Evolutionary conservation across 2,888 invertebrate genomes (phyloP), one percentile per base, ranked within the genome.

Genomic region (Drosophila mettleri): DNA sequence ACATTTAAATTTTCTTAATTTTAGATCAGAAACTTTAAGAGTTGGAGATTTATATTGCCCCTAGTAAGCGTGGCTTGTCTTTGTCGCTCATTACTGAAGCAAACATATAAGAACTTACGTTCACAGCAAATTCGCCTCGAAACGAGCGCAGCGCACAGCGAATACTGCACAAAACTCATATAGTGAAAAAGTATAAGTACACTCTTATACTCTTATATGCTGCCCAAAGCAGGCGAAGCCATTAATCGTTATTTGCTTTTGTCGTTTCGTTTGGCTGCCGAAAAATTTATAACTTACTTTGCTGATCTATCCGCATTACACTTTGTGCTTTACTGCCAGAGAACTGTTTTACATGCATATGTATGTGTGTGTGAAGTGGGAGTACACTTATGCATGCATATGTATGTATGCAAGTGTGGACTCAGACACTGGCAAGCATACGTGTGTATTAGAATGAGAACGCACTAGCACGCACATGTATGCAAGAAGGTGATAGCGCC

Each of bases 241-340:
- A 45, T 45, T 45, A 43, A 43, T 9, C 27, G 5, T 45, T 27
- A 16, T 16, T 41, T 24, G 24, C 24, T 43, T 43, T 43, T 43
- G 24, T 24, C 43, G n/a, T 1, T 43, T 24, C 43, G n/a, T n/a
- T 2, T 8, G 4, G 20, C 39, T 39, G 39, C 39, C 39, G 12
- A 39, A 39, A 41, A 22, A 41, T 41, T 41, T 22, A 6, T 20
- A 18, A 14, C 41, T 41, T 1, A 3, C 22, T 27, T 43, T 9
- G 27, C 16, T 45, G 27, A 45, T 45, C 45, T 27, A 27, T 27
- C 16, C n/a, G 1, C 4, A 14, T 24, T 43, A n/a, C 43, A n/a
- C 24, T 9, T 5, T 24, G n/a, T 5, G 24, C n/a, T 9, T 24
- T 9, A n/a, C 3, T 14, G 43, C 5, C 9, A 24, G 24, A n/a